Evolutionary conservation across 2,797 vertebrate genomes (phyloP).

Genomic region (Alfaro cultratus): DNA sequence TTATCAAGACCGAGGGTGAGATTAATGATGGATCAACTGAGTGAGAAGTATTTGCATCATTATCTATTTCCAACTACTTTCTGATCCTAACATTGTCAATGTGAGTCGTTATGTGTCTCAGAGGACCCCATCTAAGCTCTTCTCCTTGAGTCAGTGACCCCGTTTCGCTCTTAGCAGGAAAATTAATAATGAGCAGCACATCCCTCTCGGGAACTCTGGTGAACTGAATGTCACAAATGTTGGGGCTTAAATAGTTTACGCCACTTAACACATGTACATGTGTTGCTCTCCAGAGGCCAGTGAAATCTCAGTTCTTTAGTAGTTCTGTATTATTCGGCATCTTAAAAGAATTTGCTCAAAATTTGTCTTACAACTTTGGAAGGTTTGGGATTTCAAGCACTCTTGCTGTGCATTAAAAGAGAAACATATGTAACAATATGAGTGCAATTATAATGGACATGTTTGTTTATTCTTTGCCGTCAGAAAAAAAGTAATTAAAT

Average conservation of each 20-base stretch:
- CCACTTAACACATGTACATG: not conserved
- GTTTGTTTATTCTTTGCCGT: not conserved
- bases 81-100: constrained; percentile 57
- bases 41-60: constrained; percentile 56
- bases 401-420: not conserved
- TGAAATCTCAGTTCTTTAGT: not conserved
- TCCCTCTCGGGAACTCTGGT: constrained; percentile 52
- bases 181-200: constrained; percentile 72
- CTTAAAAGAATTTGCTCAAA: not conserved
- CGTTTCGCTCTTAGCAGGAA: constrained; percentile 69
- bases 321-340: not conserved
- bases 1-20: constrained; percentile 39
- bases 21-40: constrained; percentile 24
- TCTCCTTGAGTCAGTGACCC: constrained; percentile 80
- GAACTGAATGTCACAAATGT: constrained; percentile 58
- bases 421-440: not conserved
- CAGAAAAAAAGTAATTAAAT: not conserved
- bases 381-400: not conserved
- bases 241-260: constrained; percentile 15
- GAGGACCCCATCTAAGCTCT: constrained; percentile 58
- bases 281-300: constrained; percentile 1
- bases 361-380: not conserved
- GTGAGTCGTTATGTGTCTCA: constrained; percentile 75
- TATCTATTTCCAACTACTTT: constrained; percentile 69
- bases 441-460: not conserved